These are phyloP conservation scores for Heliornis fulica DNA, from an alignment of 2,113 vertebrate genomes.

Conservation along the genomic window DNA sequence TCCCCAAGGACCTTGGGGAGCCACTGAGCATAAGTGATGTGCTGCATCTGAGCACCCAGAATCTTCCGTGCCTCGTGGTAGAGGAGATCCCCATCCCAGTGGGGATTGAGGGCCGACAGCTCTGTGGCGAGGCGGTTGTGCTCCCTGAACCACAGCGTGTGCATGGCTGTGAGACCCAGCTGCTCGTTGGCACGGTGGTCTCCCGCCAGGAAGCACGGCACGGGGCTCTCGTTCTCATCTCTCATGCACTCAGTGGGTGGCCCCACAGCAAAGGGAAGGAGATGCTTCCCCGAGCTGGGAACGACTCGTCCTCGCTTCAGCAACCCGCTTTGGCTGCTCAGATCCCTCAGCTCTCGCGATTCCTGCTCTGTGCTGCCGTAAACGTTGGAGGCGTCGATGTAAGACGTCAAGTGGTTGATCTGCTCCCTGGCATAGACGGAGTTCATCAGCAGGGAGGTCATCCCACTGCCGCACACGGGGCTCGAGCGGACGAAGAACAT, in stretches of 20 bases:
- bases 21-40: constrained; percentile 74
- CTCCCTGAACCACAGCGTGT: constrained; percentile 76
- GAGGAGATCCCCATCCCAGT: constrained; percentile 73
- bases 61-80: constrained; percentile 74
- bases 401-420: constrained; percentile 75
- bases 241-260: constrained; percentile 76
- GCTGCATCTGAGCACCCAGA: constrained; percentile 76
- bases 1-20: constrained; percentile 74
- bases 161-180: constrained; percentile 72
- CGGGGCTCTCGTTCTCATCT: constrained; percentile 69
- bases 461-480: constrained; percentile 71
- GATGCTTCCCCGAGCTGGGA: constrained; percentile 55
- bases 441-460: constrained; percentile 77
- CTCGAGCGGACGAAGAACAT: constrained; percentile 77
- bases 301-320: constrained; percentile 63
- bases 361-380: constrained; percentile 73
- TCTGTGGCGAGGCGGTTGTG: constrained; percentile 64
- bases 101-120: constrained; percentile 64
- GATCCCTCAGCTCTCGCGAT: constrained; percentile 56
- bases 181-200: constrained; percentile 76
- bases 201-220: constrained; percentile 72
- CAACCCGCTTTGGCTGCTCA: constrained; percentile 34
- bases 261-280: constrained; percentile 71
- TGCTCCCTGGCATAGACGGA: constrained; percentile 74
- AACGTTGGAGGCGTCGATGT: constrained; percentile 72